These are phyloP conservation scores for Dermochelys coriacea DNA, from an alignment of 2,797 vertebrate genomes.

Conservation along the genomic window DNA sequence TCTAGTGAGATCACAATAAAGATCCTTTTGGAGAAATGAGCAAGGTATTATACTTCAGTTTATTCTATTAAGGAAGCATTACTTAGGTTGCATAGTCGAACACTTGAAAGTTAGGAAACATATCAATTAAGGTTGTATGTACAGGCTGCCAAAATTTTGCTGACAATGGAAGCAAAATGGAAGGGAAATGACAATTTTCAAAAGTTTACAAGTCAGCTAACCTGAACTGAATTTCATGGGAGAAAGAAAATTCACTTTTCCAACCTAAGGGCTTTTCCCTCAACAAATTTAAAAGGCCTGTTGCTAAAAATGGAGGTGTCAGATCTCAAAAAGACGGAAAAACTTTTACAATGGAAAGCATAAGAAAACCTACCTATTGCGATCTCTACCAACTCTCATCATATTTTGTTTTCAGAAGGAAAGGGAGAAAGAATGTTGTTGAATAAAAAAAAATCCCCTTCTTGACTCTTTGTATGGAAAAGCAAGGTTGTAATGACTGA, in stretches of 20 bases:
- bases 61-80: neutral
- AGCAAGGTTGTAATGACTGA: neutral
- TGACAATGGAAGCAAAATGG: neutral
- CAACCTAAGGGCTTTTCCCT: neutral
- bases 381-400: neutral
- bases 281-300: neutral
- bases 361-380: neutral
- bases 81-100: neutral
- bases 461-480: neutral
- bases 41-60: neutral
- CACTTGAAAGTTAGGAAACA: neutral
- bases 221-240: accelerated
- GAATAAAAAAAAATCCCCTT: neutral
- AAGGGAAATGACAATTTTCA: neutral
- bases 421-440: neutral
- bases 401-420: neutral
- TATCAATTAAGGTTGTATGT: neutral
- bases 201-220: neutral
- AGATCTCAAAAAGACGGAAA: neutral
- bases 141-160: neutral
- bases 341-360: neutral
- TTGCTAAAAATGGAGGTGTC: neutral
- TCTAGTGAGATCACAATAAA: neutral
- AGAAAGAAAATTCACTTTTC: neutral
- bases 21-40: neutral